These are phyloP conservation scores for Eulimnadia texana DNA, from an alignment of 1,140 invertebrate species.

Conservation along the genomic window DNA sequence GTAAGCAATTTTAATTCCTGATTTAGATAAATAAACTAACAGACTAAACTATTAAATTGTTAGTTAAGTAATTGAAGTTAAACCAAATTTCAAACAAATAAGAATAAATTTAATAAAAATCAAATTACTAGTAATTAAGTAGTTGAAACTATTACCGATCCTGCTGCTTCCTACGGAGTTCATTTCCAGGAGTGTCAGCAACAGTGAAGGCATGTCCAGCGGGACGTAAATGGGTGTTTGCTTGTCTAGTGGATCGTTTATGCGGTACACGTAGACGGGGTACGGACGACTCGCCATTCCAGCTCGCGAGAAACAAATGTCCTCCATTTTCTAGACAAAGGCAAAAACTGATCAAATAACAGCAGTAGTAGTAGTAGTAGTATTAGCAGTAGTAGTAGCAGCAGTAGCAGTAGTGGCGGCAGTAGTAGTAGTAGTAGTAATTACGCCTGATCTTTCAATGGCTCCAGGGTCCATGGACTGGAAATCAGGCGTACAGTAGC, in stretches of 20 bases:
- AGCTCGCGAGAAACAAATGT: not conserved
- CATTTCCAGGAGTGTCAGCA: not conserved
- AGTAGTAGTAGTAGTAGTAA: no score
- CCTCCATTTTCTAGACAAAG: not conserved
- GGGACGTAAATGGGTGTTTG: not conserved
- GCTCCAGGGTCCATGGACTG: not conserved
- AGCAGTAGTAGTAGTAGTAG: no score
- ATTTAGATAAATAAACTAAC: no score
- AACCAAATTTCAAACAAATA: no score
- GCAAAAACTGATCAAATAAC: no score
- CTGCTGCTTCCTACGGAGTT: not conserved
- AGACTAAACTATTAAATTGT: no score
- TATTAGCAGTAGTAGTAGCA: no score
- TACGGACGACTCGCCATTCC: not conserved
- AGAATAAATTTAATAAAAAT: not conserved
- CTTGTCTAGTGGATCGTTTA: not conserved
- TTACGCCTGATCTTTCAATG: not conserved
- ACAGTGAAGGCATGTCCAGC: not conserved
- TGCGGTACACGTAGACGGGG: not conserved
- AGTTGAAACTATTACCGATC: not conserved
- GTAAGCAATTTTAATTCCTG: no score
- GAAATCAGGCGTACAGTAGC: not conserved
- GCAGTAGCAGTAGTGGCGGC: no score
- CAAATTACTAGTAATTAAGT: not conserved
- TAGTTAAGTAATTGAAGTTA: no score